Conservation (phyloP, 2,797 vertebrate species). For the Sebastes goodei region DNA sequence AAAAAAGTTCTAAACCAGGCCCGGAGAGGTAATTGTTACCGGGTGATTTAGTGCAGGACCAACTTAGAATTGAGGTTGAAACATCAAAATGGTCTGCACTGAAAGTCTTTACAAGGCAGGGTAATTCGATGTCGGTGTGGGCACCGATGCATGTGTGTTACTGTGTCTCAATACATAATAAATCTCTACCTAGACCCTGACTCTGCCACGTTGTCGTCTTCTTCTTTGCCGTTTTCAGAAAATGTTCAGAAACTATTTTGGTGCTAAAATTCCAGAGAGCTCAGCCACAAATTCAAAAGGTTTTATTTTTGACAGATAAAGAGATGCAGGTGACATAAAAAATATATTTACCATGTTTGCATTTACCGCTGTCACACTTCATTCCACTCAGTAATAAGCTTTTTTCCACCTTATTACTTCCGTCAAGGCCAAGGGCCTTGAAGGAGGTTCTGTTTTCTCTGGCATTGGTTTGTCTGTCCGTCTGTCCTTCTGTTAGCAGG, state of each 20-base stretch:
- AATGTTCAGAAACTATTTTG: neutral
- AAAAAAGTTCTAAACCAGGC: slow-evolving; percentile 17
- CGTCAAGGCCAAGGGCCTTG: too few species aligned
- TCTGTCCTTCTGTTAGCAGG: too few species aligned
- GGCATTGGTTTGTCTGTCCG: too few species aligned
- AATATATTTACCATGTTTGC: neutral
- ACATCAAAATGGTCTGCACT: slow-evolving; percentile 37
- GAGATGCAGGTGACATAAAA: neutral
- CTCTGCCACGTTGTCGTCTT: neutral
- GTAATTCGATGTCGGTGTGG: slow-evolving; percentile 39
- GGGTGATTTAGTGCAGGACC: slow-evolving; percentile 51
- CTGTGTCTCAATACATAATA: neutral
- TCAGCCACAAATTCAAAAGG: neutral
- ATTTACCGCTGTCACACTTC: neutral
- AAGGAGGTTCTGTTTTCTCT: too few species aligned
- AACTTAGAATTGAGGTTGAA: slow-evolving; percentile 59
- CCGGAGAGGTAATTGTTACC: slow-evolving; percentile 51
- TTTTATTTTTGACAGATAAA: neutral
- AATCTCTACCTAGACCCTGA: neutral
- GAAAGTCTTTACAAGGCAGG: slow-evolving; percentile 50
- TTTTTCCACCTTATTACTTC: neutral
- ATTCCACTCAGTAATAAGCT: neutral
- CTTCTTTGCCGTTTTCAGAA: slow-evolving; percentile 1
- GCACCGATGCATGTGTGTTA: slow-evolving; percentile 18
- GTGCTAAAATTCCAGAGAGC: neutral